Conservation (phyloP, 2,113 vertebrate species). For the Penelope pileata region DNA sequence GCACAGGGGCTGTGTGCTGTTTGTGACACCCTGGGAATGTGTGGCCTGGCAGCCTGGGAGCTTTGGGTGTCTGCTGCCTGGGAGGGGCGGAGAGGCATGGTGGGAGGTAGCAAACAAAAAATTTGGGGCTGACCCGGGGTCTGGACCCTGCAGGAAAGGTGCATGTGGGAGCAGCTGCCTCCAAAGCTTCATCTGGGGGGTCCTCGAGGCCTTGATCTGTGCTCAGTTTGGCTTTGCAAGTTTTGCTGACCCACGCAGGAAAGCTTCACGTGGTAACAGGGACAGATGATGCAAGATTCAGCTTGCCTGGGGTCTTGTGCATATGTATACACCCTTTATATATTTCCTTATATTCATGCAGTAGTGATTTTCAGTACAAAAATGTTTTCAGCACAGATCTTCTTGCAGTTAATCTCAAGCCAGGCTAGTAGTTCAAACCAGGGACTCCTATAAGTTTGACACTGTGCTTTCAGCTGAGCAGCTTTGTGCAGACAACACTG, state of each 20-base stretch:
- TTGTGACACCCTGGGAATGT: slow-evolving; percentile 49
- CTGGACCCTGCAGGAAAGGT: background rate
- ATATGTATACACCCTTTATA: accelerated
- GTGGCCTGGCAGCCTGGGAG: background rate
- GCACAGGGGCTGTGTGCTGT: background rate
- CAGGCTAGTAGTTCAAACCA: background rate
- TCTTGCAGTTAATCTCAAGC: accelerated
- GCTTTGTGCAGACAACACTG: background rate
- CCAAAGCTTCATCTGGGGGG: accelerated
- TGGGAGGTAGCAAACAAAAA: background rate
- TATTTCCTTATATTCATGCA: background rate
- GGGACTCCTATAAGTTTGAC: accelerated
- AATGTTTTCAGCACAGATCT: background rate
- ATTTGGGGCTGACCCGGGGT: accelerated
- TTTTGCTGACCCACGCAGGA: background rate
- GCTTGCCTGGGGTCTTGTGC: accelerated
- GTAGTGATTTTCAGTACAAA: background rate
- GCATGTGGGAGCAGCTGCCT: background rate
- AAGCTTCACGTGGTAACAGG: background rate
- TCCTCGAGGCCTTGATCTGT: background rate
- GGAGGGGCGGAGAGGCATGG: background rate
- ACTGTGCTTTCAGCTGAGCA: accelerated
- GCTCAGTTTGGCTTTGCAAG: accelerated
- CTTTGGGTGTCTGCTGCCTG: background rate
- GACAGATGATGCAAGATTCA: background rate